Percentiles rank a stretch among this genome's conserved stretches.
Conservation (phyloP, 1,140 invertebrate genomes). For the Oryctes rhinoceros region DNA sequence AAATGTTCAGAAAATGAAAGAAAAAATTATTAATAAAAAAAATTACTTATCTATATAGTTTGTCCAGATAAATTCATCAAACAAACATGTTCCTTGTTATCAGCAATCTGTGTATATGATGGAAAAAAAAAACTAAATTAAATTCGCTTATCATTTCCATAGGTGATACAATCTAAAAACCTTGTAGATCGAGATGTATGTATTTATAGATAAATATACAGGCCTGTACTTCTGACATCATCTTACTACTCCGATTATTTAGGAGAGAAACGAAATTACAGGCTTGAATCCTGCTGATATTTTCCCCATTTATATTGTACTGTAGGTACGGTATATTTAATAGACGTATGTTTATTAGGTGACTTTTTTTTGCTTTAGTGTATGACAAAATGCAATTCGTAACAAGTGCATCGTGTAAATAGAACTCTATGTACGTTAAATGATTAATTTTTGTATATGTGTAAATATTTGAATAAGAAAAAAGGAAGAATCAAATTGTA, state of each 20-base stretch:
- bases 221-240: neutral
- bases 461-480: conserved; percentile 2
- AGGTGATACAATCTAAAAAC: conserved; percentile 34
- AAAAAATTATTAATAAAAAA: conserved; percentile 4
- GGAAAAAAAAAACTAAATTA: conserved; percentile 42
- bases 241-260: neutral
- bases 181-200: conserved; percentile 11
- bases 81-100: conserved; percentile 41
- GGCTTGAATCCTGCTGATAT: conserved; percentile 4
- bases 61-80: conserved; percentile 42
- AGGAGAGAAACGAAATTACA: neutral
- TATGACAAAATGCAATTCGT: neutral
- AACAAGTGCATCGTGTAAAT: conserved; percentile 6
- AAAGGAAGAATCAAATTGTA: conserved; percentile 6
- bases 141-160: conserved; percentile 34
- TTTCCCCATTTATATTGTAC: neutral
- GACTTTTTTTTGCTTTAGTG: conserved; percentile 4
- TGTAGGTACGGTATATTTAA: neutral
- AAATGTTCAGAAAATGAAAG: neutral
- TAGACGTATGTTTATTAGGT: neutral
- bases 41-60: conserved; percentile 26
- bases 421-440: neutral
- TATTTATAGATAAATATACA: neutral
- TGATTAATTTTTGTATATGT: conserved; percentile 1
- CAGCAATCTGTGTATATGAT: conserved; percentile 30